A percentile compares a stretch with the other conserved stretches of the same genome.
Conservation (phyloP, 2,888 invertebrate genomes). For the Sarcophaga carnaria region DNA sequence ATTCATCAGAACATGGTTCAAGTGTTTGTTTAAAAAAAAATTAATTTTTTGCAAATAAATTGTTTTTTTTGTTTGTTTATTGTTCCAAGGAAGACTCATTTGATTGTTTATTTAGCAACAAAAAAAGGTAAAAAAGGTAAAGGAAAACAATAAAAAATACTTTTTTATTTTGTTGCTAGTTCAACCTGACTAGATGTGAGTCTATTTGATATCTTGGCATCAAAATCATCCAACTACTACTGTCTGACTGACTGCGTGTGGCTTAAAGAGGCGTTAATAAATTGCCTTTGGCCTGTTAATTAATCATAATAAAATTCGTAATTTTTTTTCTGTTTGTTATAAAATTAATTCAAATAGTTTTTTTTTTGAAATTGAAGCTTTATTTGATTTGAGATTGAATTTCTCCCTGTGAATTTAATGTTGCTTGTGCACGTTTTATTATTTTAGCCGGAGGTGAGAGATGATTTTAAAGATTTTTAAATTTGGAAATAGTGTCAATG, state of each 20-base stretch:
- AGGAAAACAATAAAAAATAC: neutral
- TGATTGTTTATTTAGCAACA: neutral
- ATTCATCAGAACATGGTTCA: neutral
- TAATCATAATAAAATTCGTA: constrained; percentile 18
- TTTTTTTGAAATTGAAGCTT: neutral
- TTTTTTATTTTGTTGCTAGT: neutral
- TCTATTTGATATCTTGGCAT: neutral
- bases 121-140: neutral
- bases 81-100: neutral
- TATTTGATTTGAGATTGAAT: neutral
- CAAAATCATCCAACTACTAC: neutral
- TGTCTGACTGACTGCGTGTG: neutral
- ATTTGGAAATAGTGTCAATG: neutral
- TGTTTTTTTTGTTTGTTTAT: neutral
- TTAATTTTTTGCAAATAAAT: neutral
- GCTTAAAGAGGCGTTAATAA: constrained; percentile 42
- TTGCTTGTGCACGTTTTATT: neutral
- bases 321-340: neutral
- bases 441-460: neutral
- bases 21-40: constrained; percentile 43
- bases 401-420: neutral
- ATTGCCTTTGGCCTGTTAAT: constrained; percentile 25
- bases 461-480: neutral
- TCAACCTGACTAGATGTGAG: neutral
- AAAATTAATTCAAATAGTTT: neutral